phyloP scores from a whole-genome alignment of 2,797 vertebrate genomes.

The Margarornis squamiger region DNA sequence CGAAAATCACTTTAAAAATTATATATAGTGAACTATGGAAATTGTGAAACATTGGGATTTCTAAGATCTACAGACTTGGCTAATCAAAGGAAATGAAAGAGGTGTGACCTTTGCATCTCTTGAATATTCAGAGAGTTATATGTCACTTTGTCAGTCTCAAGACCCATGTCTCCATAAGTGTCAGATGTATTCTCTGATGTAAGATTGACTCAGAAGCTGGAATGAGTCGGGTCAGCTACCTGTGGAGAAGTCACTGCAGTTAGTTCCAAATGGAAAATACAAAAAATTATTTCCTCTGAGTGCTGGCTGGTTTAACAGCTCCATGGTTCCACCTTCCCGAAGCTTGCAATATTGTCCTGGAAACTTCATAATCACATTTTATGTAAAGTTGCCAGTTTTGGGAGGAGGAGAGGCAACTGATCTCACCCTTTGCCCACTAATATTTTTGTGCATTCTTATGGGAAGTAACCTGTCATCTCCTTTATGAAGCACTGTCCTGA shows the following conservation, averaged over 20 bases:
- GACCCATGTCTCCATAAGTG: not conserved
- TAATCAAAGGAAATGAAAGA: not conserved
- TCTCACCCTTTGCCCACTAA: not conserved
- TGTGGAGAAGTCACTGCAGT: not conserved
- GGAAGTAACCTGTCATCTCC: not conserved
- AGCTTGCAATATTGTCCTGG: not conserved
- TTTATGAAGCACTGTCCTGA: not conserved
- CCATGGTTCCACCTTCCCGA: not conserved
- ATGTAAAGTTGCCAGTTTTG: not conserved
- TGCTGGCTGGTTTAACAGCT: not conserved
- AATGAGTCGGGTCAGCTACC: not conserved
- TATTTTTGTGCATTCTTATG: not conserved
- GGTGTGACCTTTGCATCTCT: not conserved
- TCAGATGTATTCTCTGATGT: not conserved
- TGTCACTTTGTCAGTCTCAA: not conserved
- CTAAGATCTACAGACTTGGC: not conserved
- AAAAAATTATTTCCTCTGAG: not conserved
- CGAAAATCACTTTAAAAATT: slow-evolving; percentile 19
- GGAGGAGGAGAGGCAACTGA: not conserved
- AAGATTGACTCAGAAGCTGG: not conserved
- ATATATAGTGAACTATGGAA: not conserved
- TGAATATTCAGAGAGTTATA: not conserved
- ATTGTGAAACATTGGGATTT: not conserved
- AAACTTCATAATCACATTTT: not conserved
- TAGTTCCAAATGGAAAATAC: not conserved